Evolutionary conservation across 2,797 vertebrate genomes (phyloP).

Genomic region (Dermochelys coriacea): DNA sequence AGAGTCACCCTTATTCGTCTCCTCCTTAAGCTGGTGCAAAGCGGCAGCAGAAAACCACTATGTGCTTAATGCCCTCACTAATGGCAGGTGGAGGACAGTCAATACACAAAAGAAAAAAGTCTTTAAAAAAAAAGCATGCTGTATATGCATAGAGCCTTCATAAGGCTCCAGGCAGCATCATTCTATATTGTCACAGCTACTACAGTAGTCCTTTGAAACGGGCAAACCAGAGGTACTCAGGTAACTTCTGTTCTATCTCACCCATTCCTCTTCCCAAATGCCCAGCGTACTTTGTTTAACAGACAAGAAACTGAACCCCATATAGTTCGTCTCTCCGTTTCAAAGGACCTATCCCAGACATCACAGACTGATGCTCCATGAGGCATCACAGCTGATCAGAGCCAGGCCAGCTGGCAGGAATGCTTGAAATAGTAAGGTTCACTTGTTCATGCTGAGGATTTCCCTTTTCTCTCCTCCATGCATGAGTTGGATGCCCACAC

Average conservation of each 20-base stretch:
- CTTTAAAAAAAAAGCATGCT: rapidly evolving
- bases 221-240: neutral
- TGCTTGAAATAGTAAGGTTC: neutral
- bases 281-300: neutral
- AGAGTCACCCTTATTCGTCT: neutral
- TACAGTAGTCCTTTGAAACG: neutral
- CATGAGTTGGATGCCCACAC: neutral
- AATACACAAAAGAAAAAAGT: neutral
- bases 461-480: rapidly evolving
- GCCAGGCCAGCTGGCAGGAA: neutral
- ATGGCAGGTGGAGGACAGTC: neutral
- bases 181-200: neutral
- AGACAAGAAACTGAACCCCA: neutral
- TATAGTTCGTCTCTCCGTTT: neutral
- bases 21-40: no score
- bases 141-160: rapidly evolving
- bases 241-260: neutral
- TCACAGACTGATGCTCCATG: neutral
- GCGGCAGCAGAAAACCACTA: neutral
- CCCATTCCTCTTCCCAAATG: neutral
- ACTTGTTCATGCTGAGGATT: neutral
- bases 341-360: neutral
- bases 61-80: neutral
- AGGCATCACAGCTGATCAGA: neutral
- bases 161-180: neutral